Evolutionary conservation across 2,797 vertebrate species (phyloP), one percentile per base, ranked within the genome.

Genomic region (Hybognathus amarus): DNA sequence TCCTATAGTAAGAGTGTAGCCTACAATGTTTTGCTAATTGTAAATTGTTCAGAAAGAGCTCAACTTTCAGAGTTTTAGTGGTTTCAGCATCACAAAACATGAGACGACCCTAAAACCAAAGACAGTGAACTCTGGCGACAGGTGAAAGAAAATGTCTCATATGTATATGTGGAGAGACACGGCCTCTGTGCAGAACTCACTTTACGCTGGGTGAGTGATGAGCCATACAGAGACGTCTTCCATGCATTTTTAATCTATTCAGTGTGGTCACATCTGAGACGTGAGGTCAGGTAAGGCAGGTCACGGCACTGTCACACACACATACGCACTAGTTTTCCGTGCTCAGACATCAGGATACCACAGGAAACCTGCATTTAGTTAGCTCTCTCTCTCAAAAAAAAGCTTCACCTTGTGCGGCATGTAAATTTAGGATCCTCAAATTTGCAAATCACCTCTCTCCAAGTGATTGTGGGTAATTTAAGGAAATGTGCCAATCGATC

Each of bases 171-270:
- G 8, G 13, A 36, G 13, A 54, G 74, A 82, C 66, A 22, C 10
- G n/a, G 30, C 45, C 81, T 71, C 67, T 80, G 79, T n/a, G 38
- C 75, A 13, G 1, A 71, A 70, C 64, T 70, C 75, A 66, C 79
- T 45, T 69, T 84, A 79, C 85, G 11, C 83, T 59, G 47, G 82
- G 42, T 69, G 24, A 78, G 77, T 78, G 80, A 42, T 85, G 73
- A 79, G 75, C 73, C 91, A 90, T 93, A 92, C 89, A 90, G 89
- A 92, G 89, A 87, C 83, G 64, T 79, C 90, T 91, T 94, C 90
- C 90, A 92, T 93, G 89, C 88, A 92, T 93, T 86, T 94, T 93
- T 93, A 88, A 94, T 94, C 84, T 71, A 77, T 89, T 85, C 86
- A 89, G 87, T 89, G 84, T 85, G 90, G 88, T 88, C 87, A 88